Evolutionary conservation across 2,888 invertebrate species (phyloP).

Genomic region (Athalia rosae): DNA sequence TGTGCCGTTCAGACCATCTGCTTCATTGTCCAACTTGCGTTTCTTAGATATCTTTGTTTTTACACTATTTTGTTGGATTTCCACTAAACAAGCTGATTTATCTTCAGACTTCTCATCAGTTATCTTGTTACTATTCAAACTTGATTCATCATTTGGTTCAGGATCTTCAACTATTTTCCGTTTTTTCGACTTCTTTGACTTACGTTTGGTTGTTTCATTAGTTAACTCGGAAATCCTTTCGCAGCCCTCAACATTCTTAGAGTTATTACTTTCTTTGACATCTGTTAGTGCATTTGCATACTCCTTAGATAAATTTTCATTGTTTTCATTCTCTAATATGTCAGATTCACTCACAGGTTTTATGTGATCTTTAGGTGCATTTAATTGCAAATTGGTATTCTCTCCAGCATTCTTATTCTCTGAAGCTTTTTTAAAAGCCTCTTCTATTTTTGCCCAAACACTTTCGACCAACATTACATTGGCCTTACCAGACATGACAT

Average conservation of each 20-base stretch:
- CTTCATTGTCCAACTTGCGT: constrained; percentile 52
- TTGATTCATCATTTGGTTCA: constrained; percentile 37
- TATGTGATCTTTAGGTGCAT: not conserved
- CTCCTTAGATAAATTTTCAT: constrained; percentile 63
- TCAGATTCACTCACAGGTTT: constrained; percentile 49
- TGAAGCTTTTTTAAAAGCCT: constrained; percentile 58
- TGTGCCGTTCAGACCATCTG: not conserved
- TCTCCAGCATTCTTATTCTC: constrained; percentile 46
- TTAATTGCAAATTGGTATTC: constrained; percentile 20
- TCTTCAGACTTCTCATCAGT: constrained; percentile 24
- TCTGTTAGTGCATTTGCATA: constrained; percentile 55
- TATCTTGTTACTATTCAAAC: constrained; percentile 26
- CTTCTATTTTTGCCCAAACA: constrained; percentile 79
- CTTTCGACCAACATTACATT: constrained; percentile 78
- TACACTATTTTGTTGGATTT: constrained; percentile 46
- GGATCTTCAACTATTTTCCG: constrained; percentile 50
- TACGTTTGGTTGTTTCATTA: not conserved
- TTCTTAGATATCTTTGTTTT: constrained; percentile 52
- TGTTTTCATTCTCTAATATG: constrained; percentile 64
- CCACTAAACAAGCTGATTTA: constrained; percentile 8
- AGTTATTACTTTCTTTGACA: constrained; percentile 43
- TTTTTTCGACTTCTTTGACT: constrained; percentile 59
- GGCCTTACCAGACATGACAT: constrained; percentile 77
- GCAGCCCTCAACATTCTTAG: constrained; percentile 53
- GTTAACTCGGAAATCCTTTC: not conserved